Conservation (phyloP, 2,888 invertebrate species). For the Podabrus alpinus region DNA sequence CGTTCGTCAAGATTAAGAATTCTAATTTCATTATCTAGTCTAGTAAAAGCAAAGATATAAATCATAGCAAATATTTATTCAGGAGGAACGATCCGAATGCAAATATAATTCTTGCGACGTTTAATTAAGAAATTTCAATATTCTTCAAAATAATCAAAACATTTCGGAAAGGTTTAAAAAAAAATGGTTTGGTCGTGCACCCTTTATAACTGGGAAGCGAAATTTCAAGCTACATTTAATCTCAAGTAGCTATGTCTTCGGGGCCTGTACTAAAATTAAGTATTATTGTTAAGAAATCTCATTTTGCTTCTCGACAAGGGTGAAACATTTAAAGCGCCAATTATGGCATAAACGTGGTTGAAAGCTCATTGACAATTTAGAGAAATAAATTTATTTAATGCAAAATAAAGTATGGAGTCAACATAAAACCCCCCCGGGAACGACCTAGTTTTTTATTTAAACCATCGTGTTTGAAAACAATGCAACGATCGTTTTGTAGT, state of each 20-base stretch:
- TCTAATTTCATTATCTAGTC: not conserved
- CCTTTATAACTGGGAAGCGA: constrained; percentile 3
- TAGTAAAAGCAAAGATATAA: not conserved
- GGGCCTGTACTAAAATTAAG: constrained; percentile 13
- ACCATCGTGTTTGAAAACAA: not conserved
- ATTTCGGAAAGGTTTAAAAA: not conserved
- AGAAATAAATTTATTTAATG: constrained; percentile 11
- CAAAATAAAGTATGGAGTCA: constrained; percentile 8
- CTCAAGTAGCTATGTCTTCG: constrained; percentile 15
- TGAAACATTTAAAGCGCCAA: constrained; percentile 12
- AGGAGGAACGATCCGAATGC: not conserved
- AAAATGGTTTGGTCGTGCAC: not conserved
- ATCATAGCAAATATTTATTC: not conserved
- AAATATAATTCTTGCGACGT: not conserved
- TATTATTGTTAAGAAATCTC: constrained; percentile 16
- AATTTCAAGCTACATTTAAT: constrained; percentile 21
- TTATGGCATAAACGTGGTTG: constrained; percentile 10
- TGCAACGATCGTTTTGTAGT: not conserved
- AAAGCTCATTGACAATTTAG: constrained; percentile 9
- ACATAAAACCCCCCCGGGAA: not conserved
- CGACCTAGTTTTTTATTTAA: constrained; percentile 12
- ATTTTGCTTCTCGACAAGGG: constrained; percentile 6
- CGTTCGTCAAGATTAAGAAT: constrained; percentile 16
- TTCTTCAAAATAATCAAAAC: not conserved
- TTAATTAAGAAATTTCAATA: not conserved